These are phyloP conservation scores for Rhabdomys pumilio DNA, from an alignment of 2,797 vertebrate genomes.

Conservation along the genomic window DNA sequence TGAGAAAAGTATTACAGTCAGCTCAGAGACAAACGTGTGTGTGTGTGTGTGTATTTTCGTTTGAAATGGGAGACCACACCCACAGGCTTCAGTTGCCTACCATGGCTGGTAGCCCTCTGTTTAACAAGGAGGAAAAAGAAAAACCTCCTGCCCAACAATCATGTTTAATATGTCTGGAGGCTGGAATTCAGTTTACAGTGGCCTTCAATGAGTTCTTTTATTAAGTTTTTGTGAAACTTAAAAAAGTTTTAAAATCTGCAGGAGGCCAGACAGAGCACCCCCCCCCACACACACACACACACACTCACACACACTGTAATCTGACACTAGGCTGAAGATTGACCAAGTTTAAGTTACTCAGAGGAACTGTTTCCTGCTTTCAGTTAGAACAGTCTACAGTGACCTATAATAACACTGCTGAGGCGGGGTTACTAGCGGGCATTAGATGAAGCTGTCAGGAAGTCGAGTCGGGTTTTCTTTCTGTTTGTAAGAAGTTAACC, in stretches of 20 bases:
- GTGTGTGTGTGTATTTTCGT: not conserved
- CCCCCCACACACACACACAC: not conserved
- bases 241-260: slow-evolving; percentile 83
- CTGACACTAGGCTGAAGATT: slow-evolving; percentile 88
- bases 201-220: slow-evolving; percentile 40
- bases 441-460: slow-evolving; percentile 76
- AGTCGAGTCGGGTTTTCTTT: not conserved
- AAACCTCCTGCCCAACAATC: slow-evolving; percentile 23
- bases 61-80: slow-evolving; percentile 58
- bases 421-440: slow-evolving; percentile 95
- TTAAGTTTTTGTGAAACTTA: slow-evolving; percentile 72
- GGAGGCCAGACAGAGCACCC: slow-evolving; percentile 70
- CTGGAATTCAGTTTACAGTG: not conserved
- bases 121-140: not conserved
- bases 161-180: not conserved
- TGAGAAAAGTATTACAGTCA: slow-evolving; percentile 52
- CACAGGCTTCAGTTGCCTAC: not conserved
- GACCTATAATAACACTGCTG: slow-evolving; percentile 95
- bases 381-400: slow-evolving; percentile 85
- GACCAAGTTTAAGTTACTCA: slow-evolving; percentile 86
- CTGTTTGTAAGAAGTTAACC: slow-evolving; percentile 34
- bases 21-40: not conserved
- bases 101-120: not conserved
- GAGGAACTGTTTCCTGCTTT: slow-evolving; percentile 90
- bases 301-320: slow-evolving; percentile 87